Evolutionary conservation across 1,140 invertebrate species (phyloP), one percentile per base, ranked within the genome.

Genomic region (Drosophila virilis): DNA sequence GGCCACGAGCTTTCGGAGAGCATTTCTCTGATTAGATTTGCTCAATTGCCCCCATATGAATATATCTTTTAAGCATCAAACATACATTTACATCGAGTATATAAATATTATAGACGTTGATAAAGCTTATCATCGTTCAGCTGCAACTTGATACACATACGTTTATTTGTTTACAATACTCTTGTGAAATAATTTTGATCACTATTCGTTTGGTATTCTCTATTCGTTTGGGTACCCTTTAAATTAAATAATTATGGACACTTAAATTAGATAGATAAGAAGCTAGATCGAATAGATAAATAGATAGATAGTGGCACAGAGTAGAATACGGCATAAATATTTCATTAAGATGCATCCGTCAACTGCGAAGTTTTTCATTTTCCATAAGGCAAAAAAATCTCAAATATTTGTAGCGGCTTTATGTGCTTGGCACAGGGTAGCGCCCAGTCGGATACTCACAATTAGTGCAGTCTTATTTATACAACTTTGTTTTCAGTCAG

Each of bases 121-220:
- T 60, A 60, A 46, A 28, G 9, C 42, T 46, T 65, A 65, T 57
- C 37, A 55, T 10, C 10, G n/a, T 2, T n/a, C 52, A 35, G 35
- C 35, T 15, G 12, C 3, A n/a, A 32, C 45, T 52, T 32, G 6
- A n/a, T 28, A 17, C 8, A 40, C 12, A 46, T 13, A 28, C 0
- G 17, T 50, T 40, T 32, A 33, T 58, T 68, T 59, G 37, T 59
- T 68, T 59, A 67, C 37, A 42, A 57, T n/a, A 8, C 17, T 43
- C 28, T 22, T 65, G 15, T 37, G 32, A 65, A 65, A 33, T 52
- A 0, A 10, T 17, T 22, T 3, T 8, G 8, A 15, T 22, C 2
- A 2, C 17, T 32, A 32, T 51, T 17, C 17, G 17, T 17, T 17
- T 17, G 0, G 17, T 33, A 5, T 48, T 48, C 33, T 55, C 8